phyloP scores from a whole-genome alignment of 2,797 vertebrate species.

The Saguinus oedipus region DNA sequence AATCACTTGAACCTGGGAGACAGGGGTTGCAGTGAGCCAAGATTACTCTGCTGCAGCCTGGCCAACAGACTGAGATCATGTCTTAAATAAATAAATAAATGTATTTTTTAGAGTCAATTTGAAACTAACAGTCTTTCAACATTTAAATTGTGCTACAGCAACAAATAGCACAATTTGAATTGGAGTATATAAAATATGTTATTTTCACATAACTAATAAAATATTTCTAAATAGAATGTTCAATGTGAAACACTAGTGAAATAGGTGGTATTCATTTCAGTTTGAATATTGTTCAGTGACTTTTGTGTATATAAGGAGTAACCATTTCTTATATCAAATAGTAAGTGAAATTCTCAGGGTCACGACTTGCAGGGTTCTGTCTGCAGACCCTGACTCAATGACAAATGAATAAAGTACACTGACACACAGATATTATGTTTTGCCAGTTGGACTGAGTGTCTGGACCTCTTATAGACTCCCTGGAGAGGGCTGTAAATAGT shows the following conservation, averaged over 20 bases:
- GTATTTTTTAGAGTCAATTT: not conserved
- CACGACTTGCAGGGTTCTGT: too few species aligned
- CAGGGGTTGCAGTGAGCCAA: not conserved
- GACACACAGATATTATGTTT: too few species aligned
- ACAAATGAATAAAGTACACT: too few species aligned
- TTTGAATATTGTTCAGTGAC: not conserved
- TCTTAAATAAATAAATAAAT: not conserved
- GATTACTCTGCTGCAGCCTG: not conserved
- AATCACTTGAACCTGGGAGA: not conserved
- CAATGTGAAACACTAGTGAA: not conserved
- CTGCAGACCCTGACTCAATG: too few species aligned
- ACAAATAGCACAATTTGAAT: not conserved
- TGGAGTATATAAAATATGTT: not conserved
- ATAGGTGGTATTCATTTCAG: not conserved
- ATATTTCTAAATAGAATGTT: not conserved
- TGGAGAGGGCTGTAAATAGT: too few species aligned
- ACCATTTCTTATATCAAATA: not conserved
- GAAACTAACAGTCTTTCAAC: not conserved
- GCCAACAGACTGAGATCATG: not conserved
- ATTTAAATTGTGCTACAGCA: not conserved
- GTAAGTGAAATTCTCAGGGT: not conserved
- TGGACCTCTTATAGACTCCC: too few species aligned
- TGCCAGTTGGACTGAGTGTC: too few species aligned
- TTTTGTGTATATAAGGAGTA: not conserved
- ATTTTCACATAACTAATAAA: not conserved